Conservation (phyloP, 1,140 invertebrate species). For the Pentalonia nigronervosa region DNA sequence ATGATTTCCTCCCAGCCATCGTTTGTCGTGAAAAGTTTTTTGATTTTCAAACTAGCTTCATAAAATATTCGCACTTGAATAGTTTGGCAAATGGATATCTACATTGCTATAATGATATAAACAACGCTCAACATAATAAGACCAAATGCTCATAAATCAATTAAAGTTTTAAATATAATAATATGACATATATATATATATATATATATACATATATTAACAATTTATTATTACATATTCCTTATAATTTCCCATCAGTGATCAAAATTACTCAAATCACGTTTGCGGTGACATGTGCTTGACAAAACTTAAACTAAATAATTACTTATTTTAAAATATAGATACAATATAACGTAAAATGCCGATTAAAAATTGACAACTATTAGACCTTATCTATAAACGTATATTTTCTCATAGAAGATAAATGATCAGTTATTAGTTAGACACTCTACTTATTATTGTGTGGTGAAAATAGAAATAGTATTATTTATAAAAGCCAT, state of each 20-base stretch:
- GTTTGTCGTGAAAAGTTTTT: no score
- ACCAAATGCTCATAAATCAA: neutral
- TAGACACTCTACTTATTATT: neutral
- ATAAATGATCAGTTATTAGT: no score
- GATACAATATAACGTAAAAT: neutral
- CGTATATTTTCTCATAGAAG: neutral
- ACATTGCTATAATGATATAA: neutral
- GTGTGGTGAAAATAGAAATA: neutral
- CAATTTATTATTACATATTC: neutral
- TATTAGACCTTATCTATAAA: neutral
- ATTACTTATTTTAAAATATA: no score
- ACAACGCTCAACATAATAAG: neutral
- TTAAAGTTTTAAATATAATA: neutral
- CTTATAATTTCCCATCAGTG: no score
- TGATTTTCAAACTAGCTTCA: no score
- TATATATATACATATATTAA: no score
- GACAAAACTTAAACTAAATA: neutral
- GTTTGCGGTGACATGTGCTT: neutral
- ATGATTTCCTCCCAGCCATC: no score
- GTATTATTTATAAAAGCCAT: neutral
- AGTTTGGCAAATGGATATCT: neutral
- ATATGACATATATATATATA: no score
- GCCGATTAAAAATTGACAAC: neutral
- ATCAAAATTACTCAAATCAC: neutral
- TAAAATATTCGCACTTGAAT: neutral